Conservation (phyloP, 2,797 vertebrate genomes). For the Fratercula arctica region DNA sequence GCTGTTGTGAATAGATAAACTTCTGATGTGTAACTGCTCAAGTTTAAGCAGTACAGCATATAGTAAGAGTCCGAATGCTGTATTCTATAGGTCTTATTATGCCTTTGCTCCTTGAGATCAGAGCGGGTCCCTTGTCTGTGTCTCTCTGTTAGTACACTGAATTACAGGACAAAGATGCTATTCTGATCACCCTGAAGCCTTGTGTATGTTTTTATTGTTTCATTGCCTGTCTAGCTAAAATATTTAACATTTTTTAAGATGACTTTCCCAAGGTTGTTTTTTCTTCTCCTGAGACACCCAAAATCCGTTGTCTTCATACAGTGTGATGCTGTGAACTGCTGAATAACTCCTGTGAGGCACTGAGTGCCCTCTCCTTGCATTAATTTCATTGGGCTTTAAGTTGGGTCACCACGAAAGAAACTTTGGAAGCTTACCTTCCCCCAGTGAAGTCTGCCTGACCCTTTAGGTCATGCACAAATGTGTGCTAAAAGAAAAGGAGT, state of each 20-base stretch:
- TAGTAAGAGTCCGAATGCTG: rapidly evolving
- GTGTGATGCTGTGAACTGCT: neutral
- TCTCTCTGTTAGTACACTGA: rapidly evolving
- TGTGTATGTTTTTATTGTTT: neutral
- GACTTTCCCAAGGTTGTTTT: neutral
- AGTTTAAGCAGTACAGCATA: neutral
- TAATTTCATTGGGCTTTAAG: neutral
- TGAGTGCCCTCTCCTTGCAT: neutral
- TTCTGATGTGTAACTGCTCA: neutral
- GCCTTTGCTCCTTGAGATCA: neutral
- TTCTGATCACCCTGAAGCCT: neutral
- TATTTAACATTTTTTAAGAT: neutral
- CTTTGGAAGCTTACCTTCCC: neutral
- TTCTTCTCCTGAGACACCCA: neutral
- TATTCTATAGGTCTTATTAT: neutral
- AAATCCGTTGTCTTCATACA: neutral
- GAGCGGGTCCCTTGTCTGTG: neutral
- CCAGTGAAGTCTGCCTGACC: rapidly evolving
- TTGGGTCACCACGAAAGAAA: neutral
- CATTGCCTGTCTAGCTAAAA: neutral
- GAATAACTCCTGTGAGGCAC: neutral
- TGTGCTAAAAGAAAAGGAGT: neutral
- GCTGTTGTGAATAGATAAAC: neutral
- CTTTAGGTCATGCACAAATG: neutral
- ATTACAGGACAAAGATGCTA: neutral